These are phyloP conservation scores for Archilochus colubris DNA, from an alignment of 2,113 vertebrate species.

Conservation along the genomic window DNA sequence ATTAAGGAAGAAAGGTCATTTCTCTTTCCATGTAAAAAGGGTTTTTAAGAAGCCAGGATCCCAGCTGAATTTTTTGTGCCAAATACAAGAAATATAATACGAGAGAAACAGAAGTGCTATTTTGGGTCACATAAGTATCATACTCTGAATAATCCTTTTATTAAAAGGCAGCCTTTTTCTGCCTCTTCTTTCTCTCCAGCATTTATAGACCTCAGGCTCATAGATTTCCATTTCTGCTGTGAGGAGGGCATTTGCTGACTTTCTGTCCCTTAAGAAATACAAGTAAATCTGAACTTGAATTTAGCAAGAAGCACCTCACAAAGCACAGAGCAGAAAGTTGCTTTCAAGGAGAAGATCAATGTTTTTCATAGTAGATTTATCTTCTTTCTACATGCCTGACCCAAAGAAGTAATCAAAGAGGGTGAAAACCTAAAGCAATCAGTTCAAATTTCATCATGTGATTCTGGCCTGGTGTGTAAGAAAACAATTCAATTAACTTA, in stretches of 20 bases:
- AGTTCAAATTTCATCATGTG: background rate
- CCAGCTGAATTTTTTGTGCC: slow-evolving; percentile 12
- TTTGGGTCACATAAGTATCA: slow-evolving; percentile 32
- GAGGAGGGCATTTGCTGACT: background rate
- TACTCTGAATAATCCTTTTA: slow-evolving; percentile 48
- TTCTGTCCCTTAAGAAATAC: background rate
- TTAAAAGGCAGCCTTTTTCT: slow-evolving; percentile 23
- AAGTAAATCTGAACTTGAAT: background rate
- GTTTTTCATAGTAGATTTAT: slow-evolving; percentile 8
- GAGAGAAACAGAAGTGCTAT: slow-evolving; percentile 46
- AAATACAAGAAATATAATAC: slow-evolving; percentile 47
- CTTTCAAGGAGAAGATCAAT: slow-evolving; percentile 10
- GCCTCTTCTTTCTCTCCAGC: slow-evolving; percentile 14
- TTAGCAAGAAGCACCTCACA: background rate
- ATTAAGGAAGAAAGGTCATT: slow-evolving; percentile 6
- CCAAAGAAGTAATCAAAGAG: slow-evolving; percentile 14
- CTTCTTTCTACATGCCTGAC: slow-evolving; percentile 9
- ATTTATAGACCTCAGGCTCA: slow-evolving; percentile 7
- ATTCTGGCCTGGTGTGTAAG: slow-evolving; percentile 14
- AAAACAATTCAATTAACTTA: slow-evolving; percentile 36
- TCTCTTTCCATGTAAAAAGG: background rate
- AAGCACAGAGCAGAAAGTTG: background rate
- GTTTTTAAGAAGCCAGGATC: background rate
- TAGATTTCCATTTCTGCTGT: background rate
- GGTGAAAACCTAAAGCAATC: slow-evolving; percentile 7